Base-by-base conservation (phyloP, 1,140 invertebrate genomes). In the Sarcophaga peregrina region DNA sequence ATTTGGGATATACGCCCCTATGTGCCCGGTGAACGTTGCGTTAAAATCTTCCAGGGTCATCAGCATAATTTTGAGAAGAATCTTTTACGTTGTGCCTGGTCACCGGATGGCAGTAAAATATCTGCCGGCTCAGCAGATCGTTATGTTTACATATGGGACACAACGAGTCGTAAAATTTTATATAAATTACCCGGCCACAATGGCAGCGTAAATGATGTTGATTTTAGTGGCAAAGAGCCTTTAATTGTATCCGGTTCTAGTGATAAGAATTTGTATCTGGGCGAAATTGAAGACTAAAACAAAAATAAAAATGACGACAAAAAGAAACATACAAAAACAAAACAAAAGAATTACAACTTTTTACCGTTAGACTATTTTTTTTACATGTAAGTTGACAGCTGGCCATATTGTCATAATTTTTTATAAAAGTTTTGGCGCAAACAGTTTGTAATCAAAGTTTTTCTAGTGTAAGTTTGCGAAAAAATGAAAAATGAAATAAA, bases 21-120 rank as follows among this genome's bases (percentile, higher is more conserved):
- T 91, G 92, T 98, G 4, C 96, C 97, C 1, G 94, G 94, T 76
- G 97, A 99, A 87, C 93, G 98, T 84, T 99, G 97, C 91, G 95
- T 98, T 0, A 98, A 98, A 92, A 94, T 98, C 54, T 94, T 99
- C 83, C 92, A 92, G 46, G 98, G 98, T 0, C 97, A 99, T 92
- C 97, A 98, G 87, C 98, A 99, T 91, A 99, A 99, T 91, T 99
- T 99, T 92, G 98, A 99, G 92, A 98, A 98, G 92, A 97, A 97
- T 90, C 91, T 98, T 73, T 90, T 99, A 20, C 92, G 95, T 17
- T 98, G 97, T 91, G 92, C 94, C 0, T 99, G 98, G 98, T 96
- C 97, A 1, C 93, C 94, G 1, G 97, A 98, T 91, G 96, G 97
- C 4, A 95, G 93, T 74, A 95, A 95, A 91, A 97, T 87, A 47